These are phyloP conservation scores for Prunella strophiata DNA, from an alignment of 2,797 vertebrate species.

Conservation along the genomic window DNA sequence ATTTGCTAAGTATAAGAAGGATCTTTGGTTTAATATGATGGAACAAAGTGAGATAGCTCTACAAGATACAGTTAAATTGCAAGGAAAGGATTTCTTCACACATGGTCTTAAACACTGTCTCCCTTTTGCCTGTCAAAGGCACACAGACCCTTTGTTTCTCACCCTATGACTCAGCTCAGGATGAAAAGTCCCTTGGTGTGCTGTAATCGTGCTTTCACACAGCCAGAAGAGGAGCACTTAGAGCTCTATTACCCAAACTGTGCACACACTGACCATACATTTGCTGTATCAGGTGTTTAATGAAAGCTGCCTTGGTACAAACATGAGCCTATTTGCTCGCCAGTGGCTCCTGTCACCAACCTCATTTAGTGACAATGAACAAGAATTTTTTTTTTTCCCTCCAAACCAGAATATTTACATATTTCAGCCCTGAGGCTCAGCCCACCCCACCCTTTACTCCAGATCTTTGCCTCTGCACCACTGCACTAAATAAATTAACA, in stretches of 20 bases:
- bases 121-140: neutral
- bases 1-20: neutral
- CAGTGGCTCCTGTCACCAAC: conserved; percentile 55
- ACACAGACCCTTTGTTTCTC: neutral
- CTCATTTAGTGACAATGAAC: conserved; percentile 66
- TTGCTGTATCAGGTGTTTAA: conserved; percentile 55
- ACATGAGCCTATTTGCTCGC: conserved; percentile 70
- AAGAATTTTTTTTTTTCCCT: neutral
- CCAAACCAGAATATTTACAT: conserved; percentile 67
- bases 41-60: neutral
- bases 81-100: neutral
- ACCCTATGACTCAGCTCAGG: neutral
- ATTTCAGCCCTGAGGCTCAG: conserved; percentile 56
- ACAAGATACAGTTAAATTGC: neutral
- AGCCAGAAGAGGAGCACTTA: conserved; percentile 52
- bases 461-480: conserved; percentile 64
- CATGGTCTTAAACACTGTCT: neutral
- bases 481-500: conserved; percentile 73
- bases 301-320: conserved; percentile 68
- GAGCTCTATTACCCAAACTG: conserved; percentile 63
- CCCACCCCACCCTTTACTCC: conserved; percentile 60
- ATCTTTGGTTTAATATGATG: neutral
- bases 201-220: neutral
- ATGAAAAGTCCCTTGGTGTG: neutral
- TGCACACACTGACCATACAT: conserved; percentile 48